Percentiles rank a stretch among this genome's conserved stretches.
Evolutionary conservation across 2,888 invertebrate genomes (phyloP).

Genomic region (Lordiphosa andalusiaca): DNA sequence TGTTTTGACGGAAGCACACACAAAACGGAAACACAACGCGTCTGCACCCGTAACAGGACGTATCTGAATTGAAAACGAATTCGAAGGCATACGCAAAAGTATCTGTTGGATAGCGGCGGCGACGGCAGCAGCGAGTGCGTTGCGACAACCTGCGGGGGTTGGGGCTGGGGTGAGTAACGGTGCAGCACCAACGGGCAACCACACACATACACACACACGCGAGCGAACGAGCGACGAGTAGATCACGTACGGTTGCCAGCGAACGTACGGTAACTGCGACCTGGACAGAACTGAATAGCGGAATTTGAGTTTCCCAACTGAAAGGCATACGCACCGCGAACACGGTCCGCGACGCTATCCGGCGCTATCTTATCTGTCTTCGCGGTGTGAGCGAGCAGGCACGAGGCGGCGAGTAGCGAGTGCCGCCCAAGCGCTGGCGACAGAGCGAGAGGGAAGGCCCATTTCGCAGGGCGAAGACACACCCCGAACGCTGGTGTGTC

Average conservation of each 20-base stretch:
- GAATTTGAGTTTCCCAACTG: slow-evolving; percentile 62
- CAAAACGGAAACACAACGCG: slow-evolving; percentile 77
- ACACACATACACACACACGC: slow-evolving; percentile 26
- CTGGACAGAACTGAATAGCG: slow-evolving; percentile 59
- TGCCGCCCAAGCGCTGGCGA: slow-evolving; percentile 12
- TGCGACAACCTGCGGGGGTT: slow-evolving; percentile 32
- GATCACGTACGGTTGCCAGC: slow-evolving; percentile 16
- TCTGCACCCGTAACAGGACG: slow-evolving; percentile 77
- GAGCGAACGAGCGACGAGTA: slow-evolving; percentile 37
- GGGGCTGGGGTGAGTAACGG: slow-evolving; percentile 23
- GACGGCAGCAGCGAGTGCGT: slow-evolving; percentile 31
- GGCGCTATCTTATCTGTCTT: slow-evolving; percentile 49
- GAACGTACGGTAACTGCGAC: slow-evolving; percentile 24
- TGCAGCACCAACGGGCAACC: slow-evolving; percentile 30
- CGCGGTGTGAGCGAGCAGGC: slow-evolving; percentile 41
- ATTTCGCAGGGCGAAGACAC: slow-evolving; percentile 42
- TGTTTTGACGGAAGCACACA: slow-evolving; percentile 43
- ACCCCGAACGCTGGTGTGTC: slow-evolving; percentile 47
- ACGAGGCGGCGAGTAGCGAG: slow-evolving; percentile 49
- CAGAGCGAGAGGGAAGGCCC: slow-evolving; percentile 33
- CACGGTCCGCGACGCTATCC: slow-evolving; percentile 26
- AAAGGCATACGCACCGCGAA: slow-evolving; percentile 35
- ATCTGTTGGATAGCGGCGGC: slow-evolving; percentile 64
- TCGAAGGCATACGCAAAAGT: slow-evolving; percentile 68
- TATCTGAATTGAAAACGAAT: slow-evolving; percentile 76